These are phyloP conservation scores for Drosophila koepferae DNA, from an alignment of 2,888 invertebrate species.

Conservation along the genomic window DNA sequence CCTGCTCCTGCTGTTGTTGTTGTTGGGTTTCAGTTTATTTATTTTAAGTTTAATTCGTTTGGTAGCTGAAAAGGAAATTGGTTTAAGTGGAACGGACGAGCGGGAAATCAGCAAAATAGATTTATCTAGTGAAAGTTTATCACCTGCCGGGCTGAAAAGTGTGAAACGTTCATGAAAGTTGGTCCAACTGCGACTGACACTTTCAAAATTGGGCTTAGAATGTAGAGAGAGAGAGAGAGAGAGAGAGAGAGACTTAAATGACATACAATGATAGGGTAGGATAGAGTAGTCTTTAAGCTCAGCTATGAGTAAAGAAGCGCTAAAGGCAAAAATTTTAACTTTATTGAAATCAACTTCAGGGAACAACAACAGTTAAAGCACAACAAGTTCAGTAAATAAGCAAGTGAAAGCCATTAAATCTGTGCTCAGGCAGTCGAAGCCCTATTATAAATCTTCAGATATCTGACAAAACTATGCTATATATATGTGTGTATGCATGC, in stretches of 20 bases:
- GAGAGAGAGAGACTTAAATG: slow-evolving; percentile 11
- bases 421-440: slow-evolving; percentile 2
- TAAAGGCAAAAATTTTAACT: background rate
- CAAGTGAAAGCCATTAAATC: slow-evolving; percentile 23
- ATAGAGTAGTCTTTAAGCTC: background rate
- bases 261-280: background rate
- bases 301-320: too few species aligned
- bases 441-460: slow-evolving; percentile 58
- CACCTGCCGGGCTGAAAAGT: slow-evolving; percentile 46
- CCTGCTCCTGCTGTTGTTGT: slow-evolving; percentile 27
- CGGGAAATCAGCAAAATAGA: slow-evolving; percentile 32
- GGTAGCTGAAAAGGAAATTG: slow-evolving; percentile 62
- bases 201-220: slow-evolving; percentile 23
- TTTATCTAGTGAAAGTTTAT: slow-evolving; percentile 58
- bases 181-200: slow-evolving; percentile 43
- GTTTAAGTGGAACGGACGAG: slow-evolving; percentile 52
- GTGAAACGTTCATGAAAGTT: slow-evolving; percentile 26
- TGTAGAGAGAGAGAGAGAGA: background rate
- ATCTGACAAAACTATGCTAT: slow-evolving; percentile 43
- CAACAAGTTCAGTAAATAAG: background rate
- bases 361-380: background rate
- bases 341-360: background rate
- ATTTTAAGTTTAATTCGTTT: slow-evolving; percentile 74
- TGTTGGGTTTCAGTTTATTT: slow-evolving; percentile 55
- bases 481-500: slow-evolving; percentile 8